Percentiles rank a stretch among this genome's conserved stretches.
Evolutionary conservation across 2,888 invertebrate species (phyloP).

Genomic region (Brachyopa scutellaris): DNA sequence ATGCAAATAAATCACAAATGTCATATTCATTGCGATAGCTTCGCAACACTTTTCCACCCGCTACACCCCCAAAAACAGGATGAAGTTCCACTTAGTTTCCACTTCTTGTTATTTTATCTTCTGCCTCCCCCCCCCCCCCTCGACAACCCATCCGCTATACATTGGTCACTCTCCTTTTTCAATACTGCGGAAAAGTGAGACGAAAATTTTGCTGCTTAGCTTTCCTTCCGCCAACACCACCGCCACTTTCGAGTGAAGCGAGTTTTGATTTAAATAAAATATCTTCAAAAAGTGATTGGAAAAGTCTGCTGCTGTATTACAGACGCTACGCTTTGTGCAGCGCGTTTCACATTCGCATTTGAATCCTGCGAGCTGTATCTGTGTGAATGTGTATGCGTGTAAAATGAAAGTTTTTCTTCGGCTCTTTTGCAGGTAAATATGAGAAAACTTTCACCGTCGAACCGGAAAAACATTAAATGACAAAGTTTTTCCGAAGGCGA

Average conservation of each 20-base stretch:
- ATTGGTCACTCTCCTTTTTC: conserved; percentile 20
- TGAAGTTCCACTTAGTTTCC: conserved; percentile 1
- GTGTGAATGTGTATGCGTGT: neutral
- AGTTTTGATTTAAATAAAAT: conserved; percentile 65
- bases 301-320: conserved; percentile 16
- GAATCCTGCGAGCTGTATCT: neutral
- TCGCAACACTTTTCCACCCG: conserved; percentile 19
- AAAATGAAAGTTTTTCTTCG: conserved; percentile 49
- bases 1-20: conserved; percentile 56
- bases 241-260: conserved; percentile 4
- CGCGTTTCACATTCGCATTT: conserved; percentile 27
- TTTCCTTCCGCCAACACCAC: neutral
- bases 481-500: conserved; percentile 71
- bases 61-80: neutral
- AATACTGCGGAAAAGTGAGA: neutral
- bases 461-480: conserved; percentile 72
- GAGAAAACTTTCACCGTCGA: conserved; percentile 70
- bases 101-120: neutral
- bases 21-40: conserved; percentile 32
- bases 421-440: conserved; percentile 66
- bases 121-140: neutral
- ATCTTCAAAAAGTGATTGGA: conserved; percentile 58
- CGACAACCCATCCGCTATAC: neutral
- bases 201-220: neutral
- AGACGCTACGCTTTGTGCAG: neutral